Evolutionary conservation across 2,888 invertebrate genomes (phyloP).

Genomic region (Eledona agricola): DNA sequence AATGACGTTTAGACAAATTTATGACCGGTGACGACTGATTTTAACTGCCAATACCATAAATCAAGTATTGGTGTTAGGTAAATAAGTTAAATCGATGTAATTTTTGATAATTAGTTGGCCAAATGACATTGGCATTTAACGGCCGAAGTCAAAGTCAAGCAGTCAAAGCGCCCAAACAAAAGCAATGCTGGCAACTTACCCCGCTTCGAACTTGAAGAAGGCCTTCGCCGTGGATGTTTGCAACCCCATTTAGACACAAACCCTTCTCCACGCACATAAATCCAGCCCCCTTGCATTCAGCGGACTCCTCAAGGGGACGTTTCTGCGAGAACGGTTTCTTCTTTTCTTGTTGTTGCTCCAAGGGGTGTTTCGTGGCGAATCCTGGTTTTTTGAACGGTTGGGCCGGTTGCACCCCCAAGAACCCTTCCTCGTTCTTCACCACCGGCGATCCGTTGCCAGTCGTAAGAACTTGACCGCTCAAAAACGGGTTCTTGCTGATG

Average conservation of each 20-base stretch:
- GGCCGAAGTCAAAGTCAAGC: not conserved
- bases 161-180: not conserved
- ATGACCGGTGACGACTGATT: too few species aligned
- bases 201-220: constrained; percentile 64
- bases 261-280: constrained; percentile 70
- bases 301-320: too few species aligned
- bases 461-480: constrained; percentile 49
- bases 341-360: constrained; percentile 28
- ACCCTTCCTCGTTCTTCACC: constrained; percentile 51
- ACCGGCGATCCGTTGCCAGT: constrained; percentile 55
- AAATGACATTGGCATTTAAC: too few species aligned
- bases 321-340: constrained; percentile 11
- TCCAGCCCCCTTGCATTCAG: constrained; percentile 66
- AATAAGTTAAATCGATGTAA: too few species aligned
- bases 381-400: constrained; percentile 49
- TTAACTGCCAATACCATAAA: too few species aligned
- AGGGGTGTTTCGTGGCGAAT: constrained; percentile 44
- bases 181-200: too few species aligned
- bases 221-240: constrained; percentile 64
- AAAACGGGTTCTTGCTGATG: constrained; percentile 52
- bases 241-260: constrained; percentile 70
- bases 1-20: too few species aligned
- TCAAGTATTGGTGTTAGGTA: too few species aligned
- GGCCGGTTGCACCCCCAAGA: constrained; percentile 59
- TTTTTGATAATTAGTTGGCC: too few species aligned